Evolutionary conservation across 2,797 vertebrate species (phyloP).

Genomic region (Galago senegalensis): DNA sequence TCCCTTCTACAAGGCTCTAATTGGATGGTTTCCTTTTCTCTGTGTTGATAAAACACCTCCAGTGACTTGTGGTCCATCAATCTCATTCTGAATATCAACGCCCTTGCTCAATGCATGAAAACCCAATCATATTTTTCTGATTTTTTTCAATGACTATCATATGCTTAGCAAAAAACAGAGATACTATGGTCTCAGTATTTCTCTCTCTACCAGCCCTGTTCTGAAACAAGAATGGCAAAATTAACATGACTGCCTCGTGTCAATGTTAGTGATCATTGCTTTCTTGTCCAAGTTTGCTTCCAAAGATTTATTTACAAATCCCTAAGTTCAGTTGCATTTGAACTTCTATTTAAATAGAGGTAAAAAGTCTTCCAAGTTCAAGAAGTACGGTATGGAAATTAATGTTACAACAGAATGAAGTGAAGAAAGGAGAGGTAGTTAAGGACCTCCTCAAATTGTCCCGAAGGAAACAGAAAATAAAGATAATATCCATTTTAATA

Average conservation of each 20-base stretch:
- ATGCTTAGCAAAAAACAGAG: conserved; percentile 34
- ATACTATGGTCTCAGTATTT: not conserved
- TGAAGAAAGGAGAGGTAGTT: not conserved
- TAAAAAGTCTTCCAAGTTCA: not conserved
- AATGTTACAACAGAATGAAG: not conserved
- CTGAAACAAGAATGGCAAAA: conserved; percentile 48
- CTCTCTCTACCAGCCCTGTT: not conserved
- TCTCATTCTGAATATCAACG: conserved; percentile 32
- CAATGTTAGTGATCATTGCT: not conserved
- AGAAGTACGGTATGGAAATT: not conserved
- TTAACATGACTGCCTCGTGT: not conserved
- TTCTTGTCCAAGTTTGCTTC: conserved; percentile 25
- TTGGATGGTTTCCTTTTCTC: not conserved
- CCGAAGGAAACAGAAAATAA: not conserved
- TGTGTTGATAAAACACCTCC: conserved; percentile 7
- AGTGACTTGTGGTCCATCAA: not conserved
- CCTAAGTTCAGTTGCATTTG: not conserved
- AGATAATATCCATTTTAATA: not conserved
- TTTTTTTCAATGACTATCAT: conserved; percentile 56
- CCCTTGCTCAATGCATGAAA: not conserved
- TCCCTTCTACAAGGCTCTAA: not conserved
- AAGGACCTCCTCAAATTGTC: not conserved
- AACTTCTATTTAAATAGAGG: not conserved
- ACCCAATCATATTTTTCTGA: conserved; percentile 54
- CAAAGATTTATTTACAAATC: conserved; percentile 34